phyloP scores from a whole-genome alignment of 2,113 vertebrate species.

The Rhabdomys dilectus region DNA sequence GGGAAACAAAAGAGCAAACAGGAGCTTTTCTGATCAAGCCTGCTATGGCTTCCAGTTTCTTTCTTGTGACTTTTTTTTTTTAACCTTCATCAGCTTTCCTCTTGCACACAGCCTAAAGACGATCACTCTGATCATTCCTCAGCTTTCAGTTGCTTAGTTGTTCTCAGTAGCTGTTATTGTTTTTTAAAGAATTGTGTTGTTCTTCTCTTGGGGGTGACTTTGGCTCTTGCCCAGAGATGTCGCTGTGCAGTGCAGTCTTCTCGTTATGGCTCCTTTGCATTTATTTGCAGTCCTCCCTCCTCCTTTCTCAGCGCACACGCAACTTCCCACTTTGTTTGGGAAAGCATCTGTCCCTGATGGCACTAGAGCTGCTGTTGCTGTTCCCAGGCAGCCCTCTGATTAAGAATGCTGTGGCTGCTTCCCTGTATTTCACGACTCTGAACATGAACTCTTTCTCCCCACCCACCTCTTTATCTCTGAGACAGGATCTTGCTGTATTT shows the following conservation, averaged over 20 bases:
- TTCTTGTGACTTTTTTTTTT: neutral
- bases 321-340: slow-evolving; percentile 27
- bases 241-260: neutral
- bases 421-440: neutral
- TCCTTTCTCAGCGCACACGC: neutral
- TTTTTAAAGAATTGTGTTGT: neutral
- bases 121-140: neutral
- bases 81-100: neutral
- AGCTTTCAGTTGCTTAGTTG: neutral
- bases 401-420: neutral
- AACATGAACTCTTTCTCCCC: neutral
- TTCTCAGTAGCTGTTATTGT: neutral
- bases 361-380: neutral
- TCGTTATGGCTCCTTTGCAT: neutral
- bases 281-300: neutral
- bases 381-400: slow-evolving; percentile 40
- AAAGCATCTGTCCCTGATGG: slow-evolving; percentile 41
- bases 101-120: neutral
- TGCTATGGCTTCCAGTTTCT: neutral
- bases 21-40: neutral
- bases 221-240: neutral
- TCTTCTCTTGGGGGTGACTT: neutral
- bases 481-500: neutral
- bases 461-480: neutral
- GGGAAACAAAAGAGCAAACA: neutral